Percentiles rank a stretch among this genome's conserved stretches.
phyloP scores from a whole-genome alignment of 2,113 vertebrate genomes.

The Eulacestoma nigropectus region DNA sequence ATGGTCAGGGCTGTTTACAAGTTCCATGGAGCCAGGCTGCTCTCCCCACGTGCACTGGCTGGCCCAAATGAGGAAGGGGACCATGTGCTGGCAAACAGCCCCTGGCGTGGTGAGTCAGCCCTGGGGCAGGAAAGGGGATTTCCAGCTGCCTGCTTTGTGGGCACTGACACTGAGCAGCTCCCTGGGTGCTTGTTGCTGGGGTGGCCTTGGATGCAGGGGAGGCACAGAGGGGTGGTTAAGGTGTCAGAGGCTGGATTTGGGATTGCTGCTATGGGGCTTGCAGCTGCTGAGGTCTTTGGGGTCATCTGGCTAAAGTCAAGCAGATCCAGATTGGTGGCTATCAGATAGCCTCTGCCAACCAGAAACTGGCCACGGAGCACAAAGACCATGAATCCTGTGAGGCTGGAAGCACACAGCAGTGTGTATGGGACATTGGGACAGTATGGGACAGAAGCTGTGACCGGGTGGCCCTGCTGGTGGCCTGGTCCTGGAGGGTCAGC shows the following conservation, averaged over 20 bases:
- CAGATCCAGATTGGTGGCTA: constrained; percentile 66
- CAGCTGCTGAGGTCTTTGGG: background rate
- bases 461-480: background rate
- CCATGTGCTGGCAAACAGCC: background rate
- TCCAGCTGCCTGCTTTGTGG: background rate
- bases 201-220: background rate
- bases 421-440: background rate
- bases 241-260: background rate
- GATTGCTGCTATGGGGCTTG: background rate
- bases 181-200: background rate
- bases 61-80: background rate
- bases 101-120: background rate
- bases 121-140: background rate
- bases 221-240: background rate
- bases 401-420: background rate
- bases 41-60: rapidly evolving
- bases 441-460: background rate
- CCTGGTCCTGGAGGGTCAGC: background rate
- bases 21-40: background rate
- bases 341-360: constrained; percentile 65
- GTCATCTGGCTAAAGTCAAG: constrained; percentile 68
- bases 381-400: constrained; percentile 73
- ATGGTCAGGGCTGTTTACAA: background rate
- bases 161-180: background rate
- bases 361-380: constrained; percentile 68